Evolutionary conservation across 2,888 invertebrate genomes (phyloP).

Genomic region (Polymixis flavicincta): DNA sequence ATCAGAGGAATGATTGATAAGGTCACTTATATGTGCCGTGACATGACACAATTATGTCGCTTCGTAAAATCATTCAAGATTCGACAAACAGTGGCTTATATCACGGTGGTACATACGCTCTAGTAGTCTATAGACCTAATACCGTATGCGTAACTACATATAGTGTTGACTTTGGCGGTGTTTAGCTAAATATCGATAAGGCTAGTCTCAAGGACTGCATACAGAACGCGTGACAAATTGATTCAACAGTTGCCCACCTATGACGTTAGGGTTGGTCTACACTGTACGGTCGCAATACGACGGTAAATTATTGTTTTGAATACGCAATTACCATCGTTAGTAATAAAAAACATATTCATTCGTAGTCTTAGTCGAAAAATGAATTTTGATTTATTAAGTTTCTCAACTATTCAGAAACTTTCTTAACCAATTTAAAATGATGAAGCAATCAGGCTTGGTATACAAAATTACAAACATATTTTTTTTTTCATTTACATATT

Average conservation of each 20-base stretch:
- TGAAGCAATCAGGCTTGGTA: background rate
- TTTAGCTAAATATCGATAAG: constrained; percentile 73
- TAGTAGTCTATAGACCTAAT: background rate
- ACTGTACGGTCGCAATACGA: constrained; percentile 8
- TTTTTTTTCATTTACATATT: background rate
- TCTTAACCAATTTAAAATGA: background rate
- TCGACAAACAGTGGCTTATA: background rate
- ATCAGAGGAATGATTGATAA: constrained; percentile 41
- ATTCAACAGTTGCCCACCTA: constrained; percentile 70
- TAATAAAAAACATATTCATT: background rate
- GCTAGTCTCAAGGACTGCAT: constrained; percentile 71
- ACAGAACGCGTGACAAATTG: constrained; percentile 75
- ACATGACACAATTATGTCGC: background rate
- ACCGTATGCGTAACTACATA: constrained; percentile 5
- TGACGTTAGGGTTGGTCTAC: constrained; percentile 40
- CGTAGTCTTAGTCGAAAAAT: background rate
- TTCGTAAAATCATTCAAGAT: background rate
- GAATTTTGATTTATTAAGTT: background rate
- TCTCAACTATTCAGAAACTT: background rate
- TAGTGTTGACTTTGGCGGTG: constrained; percentile 64
- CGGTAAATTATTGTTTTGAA: background rate
- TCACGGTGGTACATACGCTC: background rate
- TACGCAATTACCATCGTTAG: background rate
- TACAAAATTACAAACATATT: too few species aligned
- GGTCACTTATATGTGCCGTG: background rate